phyloP scores from a whole-genome alignment of 2,888 invertebrate species.

The Zhuqinia jingwanae region DNA sequence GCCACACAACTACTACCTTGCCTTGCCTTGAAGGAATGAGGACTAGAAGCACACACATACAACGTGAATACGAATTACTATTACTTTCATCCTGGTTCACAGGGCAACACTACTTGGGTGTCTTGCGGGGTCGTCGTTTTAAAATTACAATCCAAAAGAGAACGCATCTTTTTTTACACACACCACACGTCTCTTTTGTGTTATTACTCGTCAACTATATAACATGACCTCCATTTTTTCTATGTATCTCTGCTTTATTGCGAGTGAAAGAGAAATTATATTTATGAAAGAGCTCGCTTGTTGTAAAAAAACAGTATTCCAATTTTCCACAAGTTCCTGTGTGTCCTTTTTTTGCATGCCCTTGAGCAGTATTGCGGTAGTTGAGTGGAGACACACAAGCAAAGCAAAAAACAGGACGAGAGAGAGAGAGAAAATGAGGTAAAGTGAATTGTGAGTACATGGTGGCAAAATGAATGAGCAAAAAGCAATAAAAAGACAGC shows the following conservation, averaged over 20 bases:
- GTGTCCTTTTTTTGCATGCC: constrained; percentile 57
- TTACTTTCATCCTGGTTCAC: no score
- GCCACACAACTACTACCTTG: neutral
- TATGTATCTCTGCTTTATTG: no score
- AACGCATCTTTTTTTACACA: constrained; percentile 9
- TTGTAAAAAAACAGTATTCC: neutral
- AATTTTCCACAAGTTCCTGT: neutral
- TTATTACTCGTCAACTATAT: no score
- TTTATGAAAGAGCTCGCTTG: no score
- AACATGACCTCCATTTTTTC: no score
- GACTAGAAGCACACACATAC: neutral
- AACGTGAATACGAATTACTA: no score
- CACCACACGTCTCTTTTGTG: no score
- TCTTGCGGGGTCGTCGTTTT: neutral
- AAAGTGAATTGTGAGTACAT: constrained; percentile 12
- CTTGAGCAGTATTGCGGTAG: no score
- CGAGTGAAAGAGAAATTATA: no score
- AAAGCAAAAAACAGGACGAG: neutral
- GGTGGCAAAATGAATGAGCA: neutral
- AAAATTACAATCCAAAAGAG: constrained; percentile 41
- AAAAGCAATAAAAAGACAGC: neutral
- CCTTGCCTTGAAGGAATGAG: neutral
- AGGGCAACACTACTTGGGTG: no score
- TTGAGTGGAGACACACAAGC: no score
- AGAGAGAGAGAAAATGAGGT: no score